phyloP scores from a whole-genome alignment of 2,113 vertebrate species.

The Pterocles gutturalis region DNA sequence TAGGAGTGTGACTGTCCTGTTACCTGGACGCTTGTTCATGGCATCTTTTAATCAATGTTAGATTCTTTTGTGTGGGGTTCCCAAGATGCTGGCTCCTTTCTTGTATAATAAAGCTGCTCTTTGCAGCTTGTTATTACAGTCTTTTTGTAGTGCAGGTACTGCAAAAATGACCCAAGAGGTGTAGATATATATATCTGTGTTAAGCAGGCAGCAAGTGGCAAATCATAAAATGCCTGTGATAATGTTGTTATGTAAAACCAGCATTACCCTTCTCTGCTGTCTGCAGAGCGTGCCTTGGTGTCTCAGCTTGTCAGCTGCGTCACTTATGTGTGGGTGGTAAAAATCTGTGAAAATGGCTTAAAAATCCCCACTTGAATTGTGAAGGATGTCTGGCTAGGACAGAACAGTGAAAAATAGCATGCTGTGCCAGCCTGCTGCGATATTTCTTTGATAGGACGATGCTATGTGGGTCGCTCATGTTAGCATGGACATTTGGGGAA shows the following conservation, averaged over 20 bases:
- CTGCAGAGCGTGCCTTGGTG: not conserved
- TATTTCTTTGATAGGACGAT: not conserved
- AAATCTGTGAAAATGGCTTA: not conserved
- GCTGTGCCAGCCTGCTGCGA: not conserved
- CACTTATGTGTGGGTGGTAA: not conserved
- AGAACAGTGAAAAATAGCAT: not conserved
- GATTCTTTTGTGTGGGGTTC: not conserved
- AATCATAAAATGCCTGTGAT: not conserved
- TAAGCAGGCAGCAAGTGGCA: not conserved
- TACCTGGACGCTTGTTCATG: not conserved
- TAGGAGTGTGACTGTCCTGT: not conserved
- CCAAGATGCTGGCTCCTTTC: not conserved
- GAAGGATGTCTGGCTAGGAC: not conserved
- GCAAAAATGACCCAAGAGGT: not conserved
- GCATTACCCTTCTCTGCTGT: not conserved
- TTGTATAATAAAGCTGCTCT: not conserved
- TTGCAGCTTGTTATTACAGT: not conserved
- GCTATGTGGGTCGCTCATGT: not conserved
- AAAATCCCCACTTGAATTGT: not conserved
- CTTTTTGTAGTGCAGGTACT: not conserved
- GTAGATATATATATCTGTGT: not conserved
- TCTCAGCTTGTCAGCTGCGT: not conserved
- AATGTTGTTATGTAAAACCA: not conserved
- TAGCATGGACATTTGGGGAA: not conserved
- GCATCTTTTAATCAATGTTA: not conserved